These are phyloP conservation scores for Irena cyanogastra DNA, from an alignment of 2,113 vertebrate species.

Conservation along the genomic window DNA sequence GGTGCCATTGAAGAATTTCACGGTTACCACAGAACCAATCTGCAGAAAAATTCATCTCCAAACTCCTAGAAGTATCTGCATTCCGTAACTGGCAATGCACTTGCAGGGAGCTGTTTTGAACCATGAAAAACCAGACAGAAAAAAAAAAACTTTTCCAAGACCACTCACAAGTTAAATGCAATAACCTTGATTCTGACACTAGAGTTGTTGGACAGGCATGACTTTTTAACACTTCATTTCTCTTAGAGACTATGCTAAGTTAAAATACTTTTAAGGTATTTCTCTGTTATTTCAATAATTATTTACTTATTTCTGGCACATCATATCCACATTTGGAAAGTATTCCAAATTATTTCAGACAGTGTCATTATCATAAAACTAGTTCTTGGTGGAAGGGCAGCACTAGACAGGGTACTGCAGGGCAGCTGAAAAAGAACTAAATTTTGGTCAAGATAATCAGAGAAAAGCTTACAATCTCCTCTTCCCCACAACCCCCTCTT, in stretches of 20 bases:
- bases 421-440: neutral
- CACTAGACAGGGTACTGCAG: neutral
- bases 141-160: neutral
- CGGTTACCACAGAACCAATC: conserved; percentile 57
- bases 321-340: neutral
- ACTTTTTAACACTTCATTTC: neutral
- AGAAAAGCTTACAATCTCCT: neutral
- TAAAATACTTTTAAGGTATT: neutral
- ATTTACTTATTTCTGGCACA: neutral
- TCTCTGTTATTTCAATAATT: neutral
- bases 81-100: neutral
- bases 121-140: neutral
- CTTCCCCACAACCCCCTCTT: neutral
- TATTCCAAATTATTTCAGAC: neutral
- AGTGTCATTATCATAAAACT: neutral
- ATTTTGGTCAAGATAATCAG: neutral
- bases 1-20: conserved; percentile 58
- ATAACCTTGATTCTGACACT: neutral
- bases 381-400: neutral
- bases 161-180: neutral
- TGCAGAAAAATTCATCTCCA: conserved; percentile 4
- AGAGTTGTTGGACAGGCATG: neutral
- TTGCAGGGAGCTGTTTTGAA: neutral
- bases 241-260: neutral
- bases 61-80: conserved; percentile 36